phyloP scores from a whole-genome alignment of 2,113 vertebrate species.

The Trematocara stigmaticum region DNA sequence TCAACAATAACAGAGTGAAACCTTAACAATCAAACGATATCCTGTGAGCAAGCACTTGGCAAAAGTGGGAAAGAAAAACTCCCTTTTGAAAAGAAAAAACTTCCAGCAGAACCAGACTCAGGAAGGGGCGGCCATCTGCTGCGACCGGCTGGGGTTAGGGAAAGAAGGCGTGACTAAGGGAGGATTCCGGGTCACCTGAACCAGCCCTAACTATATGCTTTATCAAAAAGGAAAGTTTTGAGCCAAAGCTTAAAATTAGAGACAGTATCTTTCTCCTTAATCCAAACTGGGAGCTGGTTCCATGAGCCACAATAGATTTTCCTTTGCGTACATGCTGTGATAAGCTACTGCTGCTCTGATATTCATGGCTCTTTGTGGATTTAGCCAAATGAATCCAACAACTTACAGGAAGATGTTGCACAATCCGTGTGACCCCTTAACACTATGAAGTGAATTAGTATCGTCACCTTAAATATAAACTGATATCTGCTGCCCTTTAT shows the following conservation, averaged over 20 bases:
- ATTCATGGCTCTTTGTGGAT: neutral
- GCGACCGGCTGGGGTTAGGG: neutral
- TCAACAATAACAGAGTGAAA: neutral
- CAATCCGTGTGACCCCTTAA: neutral
- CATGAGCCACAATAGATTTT: neutral
- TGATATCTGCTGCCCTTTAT: neutral
- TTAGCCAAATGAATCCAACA: neutral
- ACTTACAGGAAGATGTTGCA: neutral
- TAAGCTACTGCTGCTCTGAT: neutral
- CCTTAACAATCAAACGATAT: neutral
- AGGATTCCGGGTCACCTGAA: neutral
- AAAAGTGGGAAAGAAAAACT: neutral
- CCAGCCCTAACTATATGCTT: neutral
- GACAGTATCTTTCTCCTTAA: fast-evolving
- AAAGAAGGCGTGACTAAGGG: neutral
- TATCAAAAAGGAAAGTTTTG: neutral
- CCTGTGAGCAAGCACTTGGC: neutral
- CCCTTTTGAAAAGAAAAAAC: neutral
- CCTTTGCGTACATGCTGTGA: neutral
- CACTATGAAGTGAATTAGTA: neutral
- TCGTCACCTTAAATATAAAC: neutral
- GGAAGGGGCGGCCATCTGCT: neutral
- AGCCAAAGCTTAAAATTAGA: neutral
- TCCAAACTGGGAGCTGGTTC: neutral
- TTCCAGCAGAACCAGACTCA: neutral